phyloP scores from a whole-genome alignment of 23 tunicate species.

The Clavelina lepadiformis region DNA sequence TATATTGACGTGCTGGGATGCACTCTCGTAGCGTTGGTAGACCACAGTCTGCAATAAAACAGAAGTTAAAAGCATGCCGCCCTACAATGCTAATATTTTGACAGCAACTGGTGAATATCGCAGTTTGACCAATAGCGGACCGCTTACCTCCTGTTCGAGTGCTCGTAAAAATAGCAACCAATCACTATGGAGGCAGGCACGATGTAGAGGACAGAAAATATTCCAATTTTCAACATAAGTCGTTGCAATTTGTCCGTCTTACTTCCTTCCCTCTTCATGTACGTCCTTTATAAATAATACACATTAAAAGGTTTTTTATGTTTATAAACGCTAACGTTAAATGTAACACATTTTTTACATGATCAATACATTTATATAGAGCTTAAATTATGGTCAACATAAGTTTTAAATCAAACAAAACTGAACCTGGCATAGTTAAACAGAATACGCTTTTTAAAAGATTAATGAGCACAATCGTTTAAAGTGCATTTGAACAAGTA shows the following conservation, averaged over 20 bases:
- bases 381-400: too few species aligned
- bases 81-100: too few species aligned
- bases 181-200: constrained; percentile 78
- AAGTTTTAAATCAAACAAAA: too few species aligned
- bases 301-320: background rate
- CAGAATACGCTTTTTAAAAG: background rate
- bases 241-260: constrained; percentile 74
- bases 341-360: background rate
- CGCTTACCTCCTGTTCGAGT: constrained; percentile 34
- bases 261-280: constrained; percentile 82
- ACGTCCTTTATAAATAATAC: constrained; percentile 27
- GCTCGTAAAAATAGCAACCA: constrained; percentile 82
- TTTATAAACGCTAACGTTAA: background rate
- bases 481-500: background rate
- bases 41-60: constrained; percentile 35
- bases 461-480: background rate
- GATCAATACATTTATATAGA: too few species aligned
- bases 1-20: constrained; percentile 34
- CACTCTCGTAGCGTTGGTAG: too few species aligned
- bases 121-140: background rate
- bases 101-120: too few species aligned
- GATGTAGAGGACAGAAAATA: constrained; percentile 80
- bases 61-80: too few species aligned
- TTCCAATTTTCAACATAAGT: constrained; percentile 76
- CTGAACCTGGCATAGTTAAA: too few species aligned